phyloP scores from a whole-genome alignment of 2,797 vertebrate species.

The Onychomys leucogaster region DNA sequence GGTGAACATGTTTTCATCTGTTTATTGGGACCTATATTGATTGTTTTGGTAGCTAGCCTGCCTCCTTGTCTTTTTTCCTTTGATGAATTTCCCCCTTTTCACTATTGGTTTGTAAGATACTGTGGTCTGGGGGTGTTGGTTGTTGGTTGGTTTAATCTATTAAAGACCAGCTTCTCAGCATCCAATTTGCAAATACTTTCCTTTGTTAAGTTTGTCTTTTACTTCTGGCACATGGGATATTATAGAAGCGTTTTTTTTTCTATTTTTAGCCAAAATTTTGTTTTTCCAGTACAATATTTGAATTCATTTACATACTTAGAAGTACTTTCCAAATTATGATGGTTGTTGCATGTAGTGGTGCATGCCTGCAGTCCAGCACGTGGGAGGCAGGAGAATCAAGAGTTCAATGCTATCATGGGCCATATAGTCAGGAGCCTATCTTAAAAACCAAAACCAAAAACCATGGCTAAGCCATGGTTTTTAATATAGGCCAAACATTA shows the following conservation, averaged over 20 bases:
- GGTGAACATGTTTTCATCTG: not conserved
- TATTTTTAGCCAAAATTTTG: not conserved
- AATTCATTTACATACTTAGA: not conserved
- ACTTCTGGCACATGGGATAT: not conserved
- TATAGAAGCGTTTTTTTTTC: not conserved
- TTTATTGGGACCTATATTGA: not conserved
- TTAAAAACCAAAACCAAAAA: not conserved
- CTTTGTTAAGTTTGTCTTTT: slow-evolving; percentile 6
- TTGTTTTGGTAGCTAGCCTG: not conserved
- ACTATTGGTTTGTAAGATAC: slow-evolving; percentile 23
- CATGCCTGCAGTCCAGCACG: no score
- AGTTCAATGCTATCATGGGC: not conserved
- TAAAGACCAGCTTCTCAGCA: slow-evolving; percentile 17
- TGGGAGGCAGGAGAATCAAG: not conserved
- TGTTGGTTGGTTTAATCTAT: not conserved
- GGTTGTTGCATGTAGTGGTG: not conserved
- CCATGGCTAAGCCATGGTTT: no score
- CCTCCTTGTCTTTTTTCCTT: not conserved
- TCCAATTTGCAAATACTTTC: slow-evolving; percentile 20
- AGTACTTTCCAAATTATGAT: not conserved
- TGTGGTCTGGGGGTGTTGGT: not conserved
- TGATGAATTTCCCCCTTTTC: not conserved
- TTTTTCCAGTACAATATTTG: not conserved
- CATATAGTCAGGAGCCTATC: not conserved
- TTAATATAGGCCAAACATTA: not conserved